phyloP scores from a whole-genome alignment of 2,797 vertebrate genomes.

The Tamandua tetradactyla region DNA sequence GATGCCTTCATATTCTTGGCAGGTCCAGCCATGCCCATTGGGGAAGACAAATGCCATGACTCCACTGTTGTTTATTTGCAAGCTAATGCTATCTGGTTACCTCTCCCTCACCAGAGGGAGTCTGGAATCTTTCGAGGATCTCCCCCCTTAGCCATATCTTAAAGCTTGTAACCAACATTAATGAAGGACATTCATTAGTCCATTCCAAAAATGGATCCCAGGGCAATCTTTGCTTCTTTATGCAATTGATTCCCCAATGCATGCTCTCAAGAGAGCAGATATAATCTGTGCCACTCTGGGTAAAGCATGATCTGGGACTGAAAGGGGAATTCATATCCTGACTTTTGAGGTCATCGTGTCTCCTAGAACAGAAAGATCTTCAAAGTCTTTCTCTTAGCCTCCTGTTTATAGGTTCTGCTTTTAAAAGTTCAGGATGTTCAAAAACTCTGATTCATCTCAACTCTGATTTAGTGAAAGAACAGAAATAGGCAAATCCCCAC shows the following conservation, averaged over 20 bases:
- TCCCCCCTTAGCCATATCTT: neutral
- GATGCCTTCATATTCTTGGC: neutral
- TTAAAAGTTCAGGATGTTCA: neutral
- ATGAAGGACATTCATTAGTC: slow-evolving; percentile 48
- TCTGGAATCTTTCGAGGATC: neutral
- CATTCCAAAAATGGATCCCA: neutral
- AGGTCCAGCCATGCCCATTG: neutral
- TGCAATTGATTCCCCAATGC: slow-evolving; percentile 16
- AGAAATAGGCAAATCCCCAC: neutral
- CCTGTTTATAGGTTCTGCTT: neutral
- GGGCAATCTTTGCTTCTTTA: neutral
- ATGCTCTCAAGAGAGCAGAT: neutral
- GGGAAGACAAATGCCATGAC: neutral
- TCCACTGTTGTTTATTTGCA: neutral
- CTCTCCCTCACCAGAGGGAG: neutral
- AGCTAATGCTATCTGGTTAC: neutral
- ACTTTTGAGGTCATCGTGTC: neutral
- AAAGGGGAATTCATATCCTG: neutral
- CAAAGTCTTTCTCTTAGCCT: neutral
- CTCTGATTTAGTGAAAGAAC: neutral
- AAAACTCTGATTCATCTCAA: neutral
- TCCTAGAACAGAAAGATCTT: neutral
- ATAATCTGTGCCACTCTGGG: neutral
- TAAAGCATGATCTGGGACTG: neutral
- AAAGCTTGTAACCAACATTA: neutral